Base-by-base conservation (phyloP, 1,140 invertebrate species). In the Drosophila miranda region DNA sequence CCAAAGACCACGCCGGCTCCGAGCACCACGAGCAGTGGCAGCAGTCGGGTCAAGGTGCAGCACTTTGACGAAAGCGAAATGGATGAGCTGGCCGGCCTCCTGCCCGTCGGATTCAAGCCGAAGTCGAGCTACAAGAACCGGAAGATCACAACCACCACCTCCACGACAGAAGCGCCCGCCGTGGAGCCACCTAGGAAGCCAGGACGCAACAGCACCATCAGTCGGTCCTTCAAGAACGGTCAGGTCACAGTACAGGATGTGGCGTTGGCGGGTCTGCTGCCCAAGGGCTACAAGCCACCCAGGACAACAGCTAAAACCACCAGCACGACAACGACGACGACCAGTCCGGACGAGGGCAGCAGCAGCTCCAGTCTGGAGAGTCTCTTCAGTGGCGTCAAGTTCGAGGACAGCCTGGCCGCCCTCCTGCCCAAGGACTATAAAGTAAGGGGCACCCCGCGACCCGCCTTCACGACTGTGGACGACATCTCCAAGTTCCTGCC, bases 401-500 rank as follows among this genome's bases (percentile, higher is more conserved):
- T 90, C 43, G 89, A 91, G 6, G 89, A 90, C 6, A 89, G 67
- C 16, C 42, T 90, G 13, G 80, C 88, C 1, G 75, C 93, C 7
- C 92, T 95, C 13, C 89, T 96, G 42, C 95, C 95, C 16, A 93
- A 94, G 69, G 95, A 94, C 74, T 95, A 93, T 78, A 94, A 93
- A 54, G 90, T 30, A 81, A 70, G 56, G 51, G 79, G 74, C 4
- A 83, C 75, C 2, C 48, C 68, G 44, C 90, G 89, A 67, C 90
- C 73, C 14, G 78, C 74, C 9, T 71, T 77, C 6, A 66, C 53
- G 2, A 28, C 63, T 0, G 68, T 87, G 9, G 89, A 90, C 21
- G 94, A 95, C 66, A 80, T 95, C 13, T 93, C 92, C 23, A 93
- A 93, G 64, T 92, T 95, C 46, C 90, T 95, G 62, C 95, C 95